A percentile compares a stretch with the other conserved stretches of the same genome.
These are phyloP conservation scores for Argentina silus DNA, from an alignment of 2,797 vertebrate species.

Conservation along the genomic window DNA sequence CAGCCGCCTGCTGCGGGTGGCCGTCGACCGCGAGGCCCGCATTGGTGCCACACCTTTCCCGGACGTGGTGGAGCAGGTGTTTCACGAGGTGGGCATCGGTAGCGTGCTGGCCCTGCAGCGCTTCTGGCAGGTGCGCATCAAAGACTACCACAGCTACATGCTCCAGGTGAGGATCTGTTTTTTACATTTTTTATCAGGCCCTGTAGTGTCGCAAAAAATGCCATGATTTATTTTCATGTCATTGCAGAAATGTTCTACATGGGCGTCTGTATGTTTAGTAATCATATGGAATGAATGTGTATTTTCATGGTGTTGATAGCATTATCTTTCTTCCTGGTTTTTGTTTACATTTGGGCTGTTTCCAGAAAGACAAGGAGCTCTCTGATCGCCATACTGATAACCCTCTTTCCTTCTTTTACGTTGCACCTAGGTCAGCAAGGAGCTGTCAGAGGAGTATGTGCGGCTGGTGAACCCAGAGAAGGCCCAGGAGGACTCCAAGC, in stretches of 20 bases:
- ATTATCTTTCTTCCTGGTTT: neutral
- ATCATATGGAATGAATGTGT: no score
- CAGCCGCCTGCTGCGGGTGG: constrained; percentile 88
- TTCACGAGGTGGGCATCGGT: constrained; percentile 95
- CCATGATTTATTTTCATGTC: neutral
- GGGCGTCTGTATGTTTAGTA: no score
- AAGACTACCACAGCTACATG: constrained; percentile 98
- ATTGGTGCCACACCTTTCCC: constrained; percentile 92
- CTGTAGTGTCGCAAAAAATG: neutral
- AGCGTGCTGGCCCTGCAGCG: constrained; percentile 93
- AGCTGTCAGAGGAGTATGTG: constrained; percentile 96
- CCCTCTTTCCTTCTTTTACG: neutral
- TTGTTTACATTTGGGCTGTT: neutral
- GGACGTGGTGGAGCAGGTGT: constrained; percentile 95
- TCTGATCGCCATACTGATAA: neutral
- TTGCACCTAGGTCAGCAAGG: constrained; percentile 88
- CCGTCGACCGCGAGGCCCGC: constrained; percentile 91
- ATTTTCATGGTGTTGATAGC: no score
- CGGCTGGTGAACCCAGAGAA: constrained; percentile 96
- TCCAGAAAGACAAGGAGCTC: neutral
- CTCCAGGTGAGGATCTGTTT: constrained; percentile 83
- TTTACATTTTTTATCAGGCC: neutral
- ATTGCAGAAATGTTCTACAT: no score
- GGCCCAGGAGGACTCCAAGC: constrained; percentile 91
- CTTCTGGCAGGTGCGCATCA: constrained; percentile 98